Base-by-base conservation (phyloP, 2,888 invertebrate species). In the Zygaena filipendulae region DNA sequence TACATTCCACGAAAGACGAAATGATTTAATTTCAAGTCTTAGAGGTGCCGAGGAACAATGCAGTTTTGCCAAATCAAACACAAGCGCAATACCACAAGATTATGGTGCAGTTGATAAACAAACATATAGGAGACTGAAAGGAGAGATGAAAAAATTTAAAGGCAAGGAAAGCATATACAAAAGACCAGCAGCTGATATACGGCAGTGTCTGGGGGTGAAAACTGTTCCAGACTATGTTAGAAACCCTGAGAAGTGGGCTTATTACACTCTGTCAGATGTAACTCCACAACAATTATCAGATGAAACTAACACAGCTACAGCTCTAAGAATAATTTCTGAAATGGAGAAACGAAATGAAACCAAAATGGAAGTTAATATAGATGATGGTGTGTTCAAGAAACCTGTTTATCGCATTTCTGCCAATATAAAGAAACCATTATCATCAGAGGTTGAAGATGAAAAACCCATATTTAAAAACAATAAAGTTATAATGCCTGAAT, bases 201-300 rank as follows among this genome's bases (percentile, higher is more conserved):
- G 64, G 1, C 79, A 82, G 35, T 85, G 85, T 43, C 60, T 85
- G 18, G 81, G 82, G 25, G 67, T 47, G 9, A 75, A 51, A 54
- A 67, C 46, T 30, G 51, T 57, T 34, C 72, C 62, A 31, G 70
- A 55, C 38, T 84, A 84, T 49, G 82, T 87, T 48, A 84, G 83
- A 39, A 87, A 92, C 66, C 94, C 93, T 8, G 84, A 89, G 35
- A 91, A 89, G 52, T 94, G 91, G 90, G 86, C 84, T 7, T 90
- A 87, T 50, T 94, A 95, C 49, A 86, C 87, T 9, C 61, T 95
- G 10, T 87, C 85, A 13, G 91, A 93, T 82, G 91, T 92, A 3
- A 81, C 82, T 4, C 82, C 80, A 32, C 85, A 85, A 9, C 91
- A 92, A 49, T 87, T 92, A 71, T 90, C 92, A 0, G 91, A 93